Conservation (phyloP, 2,888 invertebrate genomes). For the Neoaliturus tenellus region DNA sequence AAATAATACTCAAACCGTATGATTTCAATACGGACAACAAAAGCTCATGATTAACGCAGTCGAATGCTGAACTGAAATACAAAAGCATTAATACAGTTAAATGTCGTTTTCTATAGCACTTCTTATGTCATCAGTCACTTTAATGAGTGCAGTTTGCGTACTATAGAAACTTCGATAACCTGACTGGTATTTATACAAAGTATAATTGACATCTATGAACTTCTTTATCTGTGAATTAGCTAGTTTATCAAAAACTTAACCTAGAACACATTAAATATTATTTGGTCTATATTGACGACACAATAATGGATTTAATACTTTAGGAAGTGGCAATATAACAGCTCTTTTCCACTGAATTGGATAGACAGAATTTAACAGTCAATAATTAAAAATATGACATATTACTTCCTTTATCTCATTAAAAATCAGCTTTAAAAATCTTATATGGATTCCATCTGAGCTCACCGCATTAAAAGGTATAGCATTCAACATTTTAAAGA, state of each 20-base stretch:
- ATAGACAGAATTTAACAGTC: neutral
- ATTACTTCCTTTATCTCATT: neutral
- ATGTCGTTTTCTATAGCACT: neutral
- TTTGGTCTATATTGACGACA: neutral
- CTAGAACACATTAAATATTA: neutral
- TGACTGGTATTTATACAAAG: neutral
- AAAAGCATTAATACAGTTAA: neutral
- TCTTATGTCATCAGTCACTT: constrained; percentile 18
- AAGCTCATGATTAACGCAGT: neutral
- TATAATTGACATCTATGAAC: neutral
- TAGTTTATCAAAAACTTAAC: neutral
- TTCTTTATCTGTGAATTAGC: neutral
- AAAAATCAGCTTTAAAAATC: neutral
- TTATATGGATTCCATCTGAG: neutral
- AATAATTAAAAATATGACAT: constrained; percentile 24
- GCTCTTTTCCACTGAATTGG: neutral
- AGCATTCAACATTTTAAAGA: neutral
- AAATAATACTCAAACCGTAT: constrained; percentile 3
- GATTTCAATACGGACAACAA: neutral
- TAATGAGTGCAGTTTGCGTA: neutral
- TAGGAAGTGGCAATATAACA: neutral
- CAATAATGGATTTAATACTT: neutral
- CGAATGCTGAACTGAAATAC: neutral
- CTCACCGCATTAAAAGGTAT: neutral
- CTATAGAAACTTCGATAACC: neutral